Evolutionary conservation across 1,140 invertebrate species (phyloP).

Genomic region (Scaptomyza montana): DNA sequence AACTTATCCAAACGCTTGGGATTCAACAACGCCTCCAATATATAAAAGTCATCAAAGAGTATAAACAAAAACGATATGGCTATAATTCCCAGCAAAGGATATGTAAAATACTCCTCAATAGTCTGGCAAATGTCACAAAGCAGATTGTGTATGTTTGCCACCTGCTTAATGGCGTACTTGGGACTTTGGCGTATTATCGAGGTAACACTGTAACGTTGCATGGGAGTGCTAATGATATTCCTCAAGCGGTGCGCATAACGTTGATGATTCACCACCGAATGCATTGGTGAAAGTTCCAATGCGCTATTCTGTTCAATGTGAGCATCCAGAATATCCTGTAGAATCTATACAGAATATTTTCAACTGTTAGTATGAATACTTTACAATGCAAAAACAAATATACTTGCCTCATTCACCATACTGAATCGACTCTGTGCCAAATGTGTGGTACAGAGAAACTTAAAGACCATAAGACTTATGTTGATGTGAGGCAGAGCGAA

Average conservation of each 20-base stretch:
- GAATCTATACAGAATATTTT: slow-evolving; percentile 50
- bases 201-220: slow-evolving; percentile 73
- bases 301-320: slow-evolving; percentile 68
- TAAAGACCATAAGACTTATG: slow-evolving; percentile 79
- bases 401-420: slow-evolving; percentile 77
- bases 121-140: slow-evolving; percentile 78
- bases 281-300: slow-evolving; percentile 73
- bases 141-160: slow-evolving; percentile 78
- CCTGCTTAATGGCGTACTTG: slow-evolving; percentile 69
- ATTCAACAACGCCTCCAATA: slow-evolving; percentile 71
- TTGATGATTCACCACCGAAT: slow-evolving; percentile 62
- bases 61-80: slow-evolving; percentile 80
- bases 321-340: slow-evolving; percentile 74
- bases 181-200: slow-evolving; percentile 79
- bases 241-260: slow-evolving; percentile 54
- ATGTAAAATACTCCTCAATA: slow-evolving; percentile 81
- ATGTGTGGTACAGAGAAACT: slow-evolving; percentile 78
- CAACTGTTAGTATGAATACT: no score
- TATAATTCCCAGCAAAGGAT: slow-evolving; percentile 76
- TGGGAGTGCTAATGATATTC: slow-evolving; percentile 53
- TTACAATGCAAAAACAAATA: no score
- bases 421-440: slow-evolving; percentile 72
- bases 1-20: slow-evolving; percentile 70
- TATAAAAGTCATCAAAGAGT: slow-evolving; percentile 80
- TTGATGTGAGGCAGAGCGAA: slow-evolving; percentile 80